Evolutionary conservation across 2,113 vertebrate genomes (phyloP).

Genomic region (Neogobius melanostomus): DNA sequence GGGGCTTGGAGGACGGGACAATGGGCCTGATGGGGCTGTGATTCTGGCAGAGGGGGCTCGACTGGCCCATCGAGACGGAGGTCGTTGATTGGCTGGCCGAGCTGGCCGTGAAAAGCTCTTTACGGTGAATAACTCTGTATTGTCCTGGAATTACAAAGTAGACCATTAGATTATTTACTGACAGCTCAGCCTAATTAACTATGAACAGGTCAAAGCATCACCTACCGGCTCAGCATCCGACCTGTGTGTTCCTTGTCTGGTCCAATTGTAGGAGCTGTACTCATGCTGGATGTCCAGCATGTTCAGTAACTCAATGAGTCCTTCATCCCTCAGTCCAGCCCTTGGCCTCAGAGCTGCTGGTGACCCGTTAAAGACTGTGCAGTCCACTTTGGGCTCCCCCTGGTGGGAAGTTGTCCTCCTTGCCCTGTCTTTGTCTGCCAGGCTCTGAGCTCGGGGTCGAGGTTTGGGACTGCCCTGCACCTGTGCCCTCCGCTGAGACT

Average conservation of each 20-base stretch:
- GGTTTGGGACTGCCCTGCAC: conserved; percentile 59
- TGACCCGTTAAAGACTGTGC: conserved; percentile 80
- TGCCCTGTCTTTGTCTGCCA: conserved; percentile 50
- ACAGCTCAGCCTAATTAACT: neutral
- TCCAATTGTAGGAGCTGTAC: conserved; percentile 68
- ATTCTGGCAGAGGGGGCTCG: conserved; percentile 65
- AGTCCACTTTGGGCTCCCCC: conserved; percentile 81
- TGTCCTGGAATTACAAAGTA: conserved; percentile 48
- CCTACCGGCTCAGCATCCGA: conserved; percentile 67
- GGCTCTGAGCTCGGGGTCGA: conserved; percentile 56
- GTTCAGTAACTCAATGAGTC: conserved; percentile 79
- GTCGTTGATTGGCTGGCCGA: conserved; percentile 89
- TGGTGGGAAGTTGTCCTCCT: conserved; percentile 80
- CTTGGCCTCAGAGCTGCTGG: conserved; percentile 55
- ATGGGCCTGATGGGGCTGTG: conserved; percentile 68
- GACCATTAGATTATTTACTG: neutral
- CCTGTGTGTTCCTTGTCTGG: conserved; percentile 49
- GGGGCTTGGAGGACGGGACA: conserved; percentile 62
- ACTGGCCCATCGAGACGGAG: conserved; percentile 92
- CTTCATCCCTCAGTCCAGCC: conserved; percentile 61
- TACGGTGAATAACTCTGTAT: conserved; percentile 51
- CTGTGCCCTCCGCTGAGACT: conserved; percentile 54
- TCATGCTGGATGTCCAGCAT: conserved; percentile 81
- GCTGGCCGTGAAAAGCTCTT: conserved; percentile 90
- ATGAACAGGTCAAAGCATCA: neutral